Evolutionary conservation across 2,888 invertebrate species (phyloP).

Genomic region (Hyppa rectilinea): DNA sequence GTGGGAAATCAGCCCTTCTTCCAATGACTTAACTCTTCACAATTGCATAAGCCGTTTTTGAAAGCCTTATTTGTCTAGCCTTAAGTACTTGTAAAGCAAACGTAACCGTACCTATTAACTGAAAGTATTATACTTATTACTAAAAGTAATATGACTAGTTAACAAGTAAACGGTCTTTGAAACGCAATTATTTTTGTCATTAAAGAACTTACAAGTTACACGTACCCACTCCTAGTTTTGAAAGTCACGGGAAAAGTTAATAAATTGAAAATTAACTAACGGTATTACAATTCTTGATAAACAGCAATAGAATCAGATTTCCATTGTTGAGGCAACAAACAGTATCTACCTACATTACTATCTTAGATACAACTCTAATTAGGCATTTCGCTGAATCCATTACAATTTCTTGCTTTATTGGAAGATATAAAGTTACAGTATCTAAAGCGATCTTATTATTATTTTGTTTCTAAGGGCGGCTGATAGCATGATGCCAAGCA

Average conservation of each 20-base stretch:
- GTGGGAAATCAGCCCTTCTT: not conserved
- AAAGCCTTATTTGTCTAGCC: not conserved
- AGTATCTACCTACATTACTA: not conserved
- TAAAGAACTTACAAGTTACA: not conserved
- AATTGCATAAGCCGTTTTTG: not conserved
- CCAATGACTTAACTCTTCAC: not conserved
- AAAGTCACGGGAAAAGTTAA: not conserved
- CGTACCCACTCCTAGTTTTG: not conserved
- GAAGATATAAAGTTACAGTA: conserved; percentile 21
- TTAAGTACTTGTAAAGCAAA: not conserved
- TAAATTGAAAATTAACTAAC: conserved; percentile 9
- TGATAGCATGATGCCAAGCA: not conserved
- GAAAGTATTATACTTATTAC: too few relatives aligned
- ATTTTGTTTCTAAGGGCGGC: not conserved
- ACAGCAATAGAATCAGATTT: conserved; percentile 16
- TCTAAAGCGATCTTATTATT: not conserved
- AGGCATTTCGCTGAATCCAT: conserved; percentile 19
- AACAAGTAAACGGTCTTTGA: not conserved
- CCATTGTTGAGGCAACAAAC: conserved; percentile 18
- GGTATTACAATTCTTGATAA: not conserved
- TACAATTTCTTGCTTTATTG: conserved; percentile 8
- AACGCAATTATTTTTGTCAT: not conserved
- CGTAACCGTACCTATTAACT: not conserved
- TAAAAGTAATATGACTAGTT: too few relatives aligned
- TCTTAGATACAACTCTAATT: conserved; percentile 26